phyloP scores from a whole-genome alignment of 2,888 invertebrate species.

The Colletes collaris region DNA sequence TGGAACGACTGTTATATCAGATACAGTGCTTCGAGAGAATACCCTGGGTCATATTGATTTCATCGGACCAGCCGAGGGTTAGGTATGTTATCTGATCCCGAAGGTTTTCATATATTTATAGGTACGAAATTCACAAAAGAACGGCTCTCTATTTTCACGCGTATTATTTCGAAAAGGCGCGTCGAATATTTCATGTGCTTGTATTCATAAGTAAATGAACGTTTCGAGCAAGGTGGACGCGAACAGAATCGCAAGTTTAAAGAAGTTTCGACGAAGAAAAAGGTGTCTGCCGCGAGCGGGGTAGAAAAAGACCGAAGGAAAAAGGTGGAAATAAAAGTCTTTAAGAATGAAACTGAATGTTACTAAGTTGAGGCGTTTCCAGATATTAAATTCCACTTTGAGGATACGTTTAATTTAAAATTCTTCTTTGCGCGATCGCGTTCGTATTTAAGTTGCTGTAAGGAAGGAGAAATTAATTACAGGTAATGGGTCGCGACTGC shows the following conservation, averaged over 20 bases:
- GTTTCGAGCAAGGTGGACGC: too few species aligned
- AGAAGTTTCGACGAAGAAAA: too few species aligned
- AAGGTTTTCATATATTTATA: not conserved
- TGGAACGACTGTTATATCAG: too few species aligned
- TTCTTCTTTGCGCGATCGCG: not conserved
- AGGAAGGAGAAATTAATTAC: not conserved
- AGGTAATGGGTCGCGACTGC: not conserved
- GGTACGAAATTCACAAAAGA: too few species aligned
- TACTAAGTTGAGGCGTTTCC: not conserved
- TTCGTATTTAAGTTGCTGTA: not conserved
- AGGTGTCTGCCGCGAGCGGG: too few species aligned
- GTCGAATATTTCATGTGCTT: too few species aligned
- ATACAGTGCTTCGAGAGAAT: too few species aligned
- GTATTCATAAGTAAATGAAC: too few species aligned
- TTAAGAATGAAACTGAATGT: not conserved
- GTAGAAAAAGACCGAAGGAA: not conserved
- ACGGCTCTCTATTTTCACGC: too few species aligned
- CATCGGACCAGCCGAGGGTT: not conserved
- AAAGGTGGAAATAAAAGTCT: too few species aligned
- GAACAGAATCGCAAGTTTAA: too few species aligned
- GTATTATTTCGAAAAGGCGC: too few species aligned
- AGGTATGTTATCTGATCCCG: not conserved
- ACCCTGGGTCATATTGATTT: not conserved
- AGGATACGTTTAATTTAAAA: constrained; percentile 1
- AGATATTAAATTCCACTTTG: constrained; percentile 22